Evolutionary conservation across 2,797 vertebrate species (phyloP), one percentile per base, ranked within the genome.

Genomic region (Gorsachius magnificus): DNA sequence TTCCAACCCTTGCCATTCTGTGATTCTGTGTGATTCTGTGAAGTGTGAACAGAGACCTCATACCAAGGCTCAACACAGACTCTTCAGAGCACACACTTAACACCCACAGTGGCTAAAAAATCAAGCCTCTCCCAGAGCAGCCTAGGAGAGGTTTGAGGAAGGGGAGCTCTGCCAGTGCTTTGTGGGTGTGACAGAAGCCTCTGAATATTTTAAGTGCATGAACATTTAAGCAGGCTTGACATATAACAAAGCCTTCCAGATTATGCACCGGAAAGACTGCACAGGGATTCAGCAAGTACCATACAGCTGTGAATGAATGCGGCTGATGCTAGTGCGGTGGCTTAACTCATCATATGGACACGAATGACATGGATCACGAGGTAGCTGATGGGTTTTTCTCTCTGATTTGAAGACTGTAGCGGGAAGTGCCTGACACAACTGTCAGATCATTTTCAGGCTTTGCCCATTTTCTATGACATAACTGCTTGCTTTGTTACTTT

Each of bases 221-320:
- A 95, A 93, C 89, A 43, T 78, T 84, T 81, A 81, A 81, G 54
- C 43, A 93, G 89, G 69, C 26, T 87, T 81, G 76, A 72, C 25
- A 13, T 31, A 17, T 4, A 90, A 54, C 4, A 16, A 81, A 93
- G 36, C 57, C 71, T 86, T 64, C 60, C 29, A 78, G 90, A 83
- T 70, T 68, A 85, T 18, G 45, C 28, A 61, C 41, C 4, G 36
- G 57, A 35, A 92, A 71, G 81, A 13, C 36, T 25, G 65, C 72
- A 46, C 0, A 0, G 89, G 71, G 79, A 78, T 78, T 78, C 82
- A 50, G 68, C 24, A 48, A 75, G 87, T 16, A 29, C 64, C 72
- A 19, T 0, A 21, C 13, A 71, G 43, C 57, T 57, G 57, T 57
- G 69, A 96, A 63, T 31, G 61, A 70, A 68, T 4, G 46, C 1